A percentile compares a stretch with the other conserved stretches of the same genome.
These are phyloP conservation scores for Drosophila sp. DNA, from an alignment of 1,140 invertebrate species.

Conservation along the genomic window DNA sequence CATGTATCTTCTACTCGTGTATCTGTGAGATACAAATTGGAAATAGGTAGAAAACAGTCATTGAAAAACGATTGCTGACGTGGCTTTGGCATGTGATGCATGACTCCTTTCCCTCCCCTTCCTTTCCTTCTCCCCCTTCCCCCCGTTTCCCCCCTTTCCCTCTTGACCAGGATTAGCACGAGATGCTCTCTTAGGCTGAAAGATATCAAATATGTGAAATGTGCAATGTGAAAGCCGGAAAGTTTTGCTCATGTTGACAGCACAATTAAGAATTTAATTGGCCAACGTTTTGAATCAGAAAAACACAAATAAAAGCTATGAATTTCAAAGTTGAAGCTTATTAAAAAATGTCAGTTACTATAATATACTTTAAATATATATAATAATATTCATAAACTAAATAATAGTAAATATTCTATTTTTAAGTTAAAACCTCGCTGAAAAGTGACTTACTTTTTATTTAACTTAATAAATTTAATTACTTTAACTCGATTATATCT, in stretches of 20 bases:
- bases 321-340: too few species aligned
- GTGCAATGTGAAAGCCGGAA: slow-evolving; percentile 32
- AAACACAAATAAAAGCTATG: too few species aligned
- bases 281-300: neutral
- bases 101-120: slow-evolving; percentile 18
- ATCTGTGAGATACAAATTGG: slow-evolving; percentile 67
- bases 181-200: slow-evolving; percentile 14
- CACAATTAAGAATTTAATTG: slow-evolving; percentile 78
- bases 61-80: slow-evolving; percentile 81
- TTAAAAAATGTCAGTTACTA: too few species aligned
- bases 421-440: too few species aligned
- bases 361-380: too few species aligned
- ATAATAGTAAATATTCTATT: too few species aligned
- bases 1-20: slow-evolving; percentile 17
- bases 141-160: neutral
- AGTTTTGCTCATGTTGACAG: slow-evolving; percentile 50
- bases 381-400: too few species aligned
- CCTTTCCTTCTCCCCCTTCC: neutral
- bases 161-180: slow-evolving; percentile 47
- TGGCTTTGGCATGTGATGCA: slow-evolving; percentile 56
- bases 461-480: too few species aligned
- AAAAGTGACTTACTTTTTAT: too few species aligned
- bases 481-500: too few species aligned
- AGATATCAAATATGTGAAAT: slow-evolving; percentile 63
- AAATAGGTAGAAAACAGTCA: slow-evolving; percentile 76